Conservation (phyloP, 2,113 vertebrate species). For the Nycticorax nycticorax region DNA sequence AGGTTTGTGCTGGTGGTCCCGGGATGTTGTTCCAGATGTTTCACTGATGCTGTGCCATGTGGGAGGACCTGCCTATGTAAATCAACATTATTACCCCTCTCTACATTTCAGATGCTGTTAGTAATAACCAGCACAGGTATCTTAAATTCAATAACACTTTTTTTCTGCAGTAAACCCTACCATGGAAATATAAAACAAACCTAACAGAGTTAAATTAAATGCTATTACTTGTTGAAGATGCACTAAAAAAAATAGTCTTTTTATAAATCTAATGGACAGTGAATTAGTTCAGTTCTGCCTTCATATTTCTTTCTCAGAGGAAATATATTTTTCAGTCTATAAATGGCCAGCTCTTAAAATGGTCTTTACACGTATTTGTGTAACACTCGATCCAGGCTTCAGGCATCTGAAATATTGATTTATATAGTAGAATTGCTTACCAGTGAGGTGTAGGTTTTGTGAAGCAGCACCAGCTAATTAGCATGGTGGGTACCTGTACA, state of each 20-base stretch:
- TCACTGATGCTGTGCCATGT: fast-evolving
- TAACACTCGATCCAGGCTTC: neutral
- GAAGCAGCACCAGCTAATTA: neutral
- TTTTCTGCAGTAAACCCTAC: neutral
- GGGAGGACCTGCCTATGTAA: neutral
- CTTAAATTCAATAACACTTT: neutral
- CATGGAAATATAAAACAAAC: neutral
- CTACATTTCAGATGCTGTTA: neutral
- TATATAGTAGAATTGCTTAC: neutral
- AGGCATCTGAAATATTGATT: neutral
- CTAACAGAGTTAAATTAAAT: neutral
- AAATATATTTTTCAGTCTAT: neutral
- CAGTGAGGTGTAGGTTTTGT: neutral
- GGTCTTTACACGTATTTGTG: neutral
- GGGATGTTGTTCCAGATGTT: neutral
- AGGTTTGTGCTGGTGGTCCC: neutral
- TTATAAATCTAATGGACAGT: slow-evolving; percentile 19
- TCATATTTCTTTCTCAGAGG: neutral
- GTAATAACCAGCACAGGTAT: neutral
- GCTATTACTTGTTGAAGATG: neutral
- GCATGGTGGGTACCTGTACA: fast-evolving
- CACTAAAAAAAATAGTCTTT: neutral
- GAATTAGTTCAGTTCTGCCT: slow-evolving; percentile 28
- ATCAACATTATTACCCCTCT: neutral
- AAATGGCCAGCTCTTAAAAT: neutral